Conservation (phyloP, 2,888 invertebrate species). For the Microplitis manilae region DNA sequence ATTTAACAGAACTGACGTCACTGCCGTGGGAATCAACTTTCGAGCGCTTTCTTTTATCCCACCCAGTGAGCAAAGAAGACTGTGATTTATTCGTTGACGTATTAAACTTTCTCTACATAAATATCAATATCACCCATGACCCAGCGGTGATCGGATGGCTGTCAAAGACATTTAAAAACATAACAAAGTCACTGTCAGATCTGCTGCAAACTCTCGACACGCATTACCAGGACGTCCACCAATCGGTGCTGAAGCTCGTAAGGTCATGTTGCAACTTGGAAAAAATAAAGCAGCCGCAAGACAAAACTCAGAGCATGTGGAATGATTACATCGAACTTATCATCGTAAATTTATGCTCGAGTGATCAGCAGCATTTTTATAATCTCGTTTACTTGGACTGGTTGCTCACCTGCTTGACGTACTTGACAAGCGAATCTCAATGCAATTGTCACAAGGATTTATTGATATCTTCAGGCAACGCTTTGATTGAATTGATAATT, state of each 20-base stretch:
- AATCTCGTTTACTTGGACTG: conserved; percentile 75
- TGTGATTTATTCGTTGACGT: conserved; percentile 75
- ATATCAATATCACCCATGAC: conserved; percentile 54
- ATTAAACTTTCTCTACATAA: conserved; percentile 68
- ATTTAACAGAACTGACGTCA: conserved; percentile 67
- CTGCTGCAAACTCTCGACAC: conserved; percentile 60
- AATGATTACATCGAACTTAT: conserved; percentile 71
- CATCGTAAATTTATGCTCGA: conserved; percentile 73
- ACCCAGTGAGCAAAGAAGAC: conserved; percentile 79
- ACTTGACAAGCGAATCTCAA: conserved; percentile 72
- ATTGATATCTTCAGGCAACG: conserved; percentile 69
- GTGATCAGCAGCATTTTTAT: conserved; percentile 74
- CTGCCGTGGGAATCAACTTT: conserved; percentile 79
- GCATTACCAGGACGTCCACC: conserved; percentile 63
- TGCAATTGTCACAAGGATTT: conserved; percentile 62
- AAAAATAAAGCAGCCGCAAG: background rate
- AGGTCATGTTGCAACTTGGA: conserved; percentile 56
- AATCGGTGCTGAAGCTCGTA: conserved; percentile 63
- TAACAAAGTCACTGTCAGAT: conserved; percentile 63
- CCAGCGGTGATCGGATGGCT: conserved; percentile 57
- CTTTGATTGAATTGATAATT: conserved; percentile 72
- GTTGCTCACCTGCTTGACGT: conserved; percentile 72
- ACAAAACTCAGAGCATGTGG: conserved; percentile 65
- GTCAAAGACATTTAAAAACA: conserved; percentile 58
- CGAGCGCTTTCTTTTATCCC: conserved; percentile 76